phyloP scores from a whole-genome alignment of 2,888 invertebrate species.

The Ommatoiulus sabulosus region DNA sequence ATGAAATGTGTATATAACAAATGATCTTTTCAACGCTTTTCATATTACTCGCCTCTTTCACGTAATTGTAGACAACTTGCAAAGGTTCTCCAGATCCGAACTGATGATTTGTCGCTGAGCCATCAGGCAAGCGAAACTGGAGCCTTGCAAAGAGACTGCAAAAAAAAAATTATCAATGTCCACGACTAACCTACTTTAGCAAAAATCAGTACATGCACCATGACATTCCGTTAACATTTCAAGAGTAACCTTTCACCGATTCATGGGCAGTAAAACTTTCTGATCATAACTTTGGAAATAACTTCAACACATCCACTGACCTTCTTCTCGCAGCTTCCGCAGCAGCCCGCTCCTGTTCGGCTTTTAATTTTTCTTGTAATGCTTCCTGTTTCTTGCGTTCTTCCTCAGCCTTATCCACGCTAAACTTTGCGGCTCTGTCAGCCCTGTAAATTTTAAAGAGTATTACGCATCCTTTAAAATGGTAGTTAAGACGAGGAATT shows the following conservation, averaged over 20 bases:
- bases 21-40: no score
- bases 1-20: no score
- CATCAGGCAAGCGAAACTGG: constrained; percentile 89
- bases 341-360: constrained; percentile 64
- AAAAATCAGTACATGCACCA: neutral
- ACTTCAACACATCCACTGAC: constrained; percentile 60
- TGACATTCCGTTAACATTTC: no score
- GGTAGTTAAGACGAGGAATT: neutral
- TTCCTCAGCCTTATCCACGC: constrained; percentile 65
- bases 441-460: constrained; percentile 63
- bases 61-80: constrained; percentile 68
- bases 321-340: constrained; percentile 65
- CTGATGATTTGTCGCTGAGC: constrained; percentile 78
- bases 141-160: constrained; percentile 73
- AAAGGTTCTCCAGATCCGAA: constrained; percentile 79
- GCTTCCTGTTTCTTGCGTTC: constrained; percentile 63
- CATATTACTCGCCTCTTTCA: constrained; percentile 62
- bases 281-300: no score
- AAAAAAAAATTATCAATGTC: constrained; percentile 2
- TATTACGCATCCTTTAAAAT: neutral
- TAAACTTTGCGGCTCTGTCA: constrained; percentile 66
- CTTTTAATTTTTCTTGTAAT: constrained; percentile 63
- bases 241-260: no score
- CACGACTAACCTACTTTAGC: neutral
- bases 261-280: no score